Percentiles rank a stretch among this genome's conserved stretches.
Evolutionary conservation across 2,797 vertebrate genomes (phyloP).

Genomic region (Meda fulgida): DNA sequence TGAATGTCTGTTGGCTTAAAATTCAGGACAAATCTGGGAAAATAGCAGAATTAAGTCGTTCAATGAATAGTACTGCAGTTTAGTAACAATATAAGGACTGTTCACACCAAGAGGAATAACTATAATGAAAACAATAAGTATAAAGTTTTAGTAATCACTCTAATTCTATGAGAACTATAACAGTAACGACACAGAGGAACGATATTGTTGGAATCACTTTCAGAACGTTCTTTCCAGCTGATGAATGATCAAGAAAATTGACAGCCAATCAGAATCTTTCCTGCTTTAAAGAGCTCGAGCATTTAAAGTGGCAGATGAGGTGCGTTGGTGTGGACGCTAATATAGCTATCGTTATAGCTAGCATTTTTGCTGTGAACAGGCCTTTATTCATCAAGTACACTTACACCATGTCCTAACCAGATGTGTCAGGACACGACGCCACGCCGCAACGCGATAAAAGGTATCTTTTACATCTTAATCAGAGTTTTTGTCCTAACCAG

Average conservation of each 20-base stretch:
- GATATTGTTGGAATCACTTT: not conserved
- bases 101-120: not conserved
- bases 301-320: not conserved
- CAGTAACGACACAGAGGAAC: not conserved
- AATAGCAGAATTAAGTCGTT: not conserved
- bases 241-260: not conserved
- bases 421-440: not conserved
- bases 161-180: not conserved
- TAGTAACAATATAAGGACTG: not conserved
- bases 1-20: not conserved
- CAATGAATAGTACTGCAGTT: not conserved
- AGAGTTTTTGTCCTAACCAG: not conserved
- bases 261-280: not conserved
- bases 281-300: not conserved
- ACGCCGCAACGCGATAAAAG: not conserved
- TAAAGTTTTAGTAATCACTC: not conserved
- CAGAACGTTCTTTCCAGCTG: not conserved
- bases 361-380: not conserved
- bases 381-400: not conserved
- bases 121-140: not conserved
- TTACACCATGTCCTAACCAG: not conserved
- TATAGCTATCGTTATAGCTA: not conserved
- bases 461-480: not conserved
- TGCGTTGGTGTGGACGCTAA: not conserved
- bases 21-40: not conserved